Evolutionary conservation across 2,797 vertebrate species (phyloP), one percentile per base, ranked within the genome.

Genomic region (Otolemur crassicaudatus): DNA sequence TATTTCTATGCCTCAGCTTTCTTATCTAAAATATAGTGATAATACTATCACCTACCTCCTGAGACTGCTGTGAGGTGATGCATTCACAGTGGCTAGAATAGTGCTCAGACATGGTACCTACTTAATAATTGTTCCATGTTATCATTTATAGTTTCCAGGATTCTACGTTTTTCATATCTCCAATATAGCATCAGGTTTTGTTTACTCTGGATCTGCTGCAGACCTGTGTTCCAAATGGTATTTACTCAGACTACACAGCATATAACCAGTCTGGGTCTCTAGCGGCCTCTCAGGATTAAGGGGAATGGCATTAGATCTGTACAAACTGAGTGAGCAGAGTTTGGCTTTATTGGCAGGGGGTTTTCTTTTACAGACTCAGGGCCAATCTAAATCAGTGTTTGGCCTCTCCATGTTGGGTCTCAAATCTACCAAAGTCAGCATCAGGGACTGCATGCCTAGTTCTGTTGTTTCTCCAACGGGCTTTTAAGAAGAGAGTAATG

Each of bases 141-240:
- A 34, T 63, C 27, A 70, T 70, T 86, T 87, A 79, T 69, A 77
- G 3, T 22, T 92, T 82, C 53, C 63, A 46, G 27, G n/a, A 76
- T 53, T 89, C 43, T 83, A 61, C n/a, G 63, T 53, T 91, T 96
- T 93, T 95, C 53, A 63, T 53, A 56, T 75, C 46, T 80, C 22
- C 13, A 81, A 31, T 69, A 80, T 4, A 94, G 43, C 58, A 80
- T 86, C 72, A 76, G 46, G 31, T 84, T 95, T 91, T 76, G 12
- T 84, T 94, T 90, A 76, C 53, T 60, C 40, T 80, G 70, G 25
- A 70, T 94, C 22, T 87, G n/a, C 63, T 76, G 1, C 49, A 75
- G 67, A n/a, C 34, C 79, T 88, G 3, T 92, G 56, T 58, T 92
- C 65, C 82, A 87, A 84, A 31, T 83, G 79, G 8, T 75, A 75